A percentile compares a stretch with the other conserved stretches of the same genome.
Evolutionary conservation across 2,888 invertebrate genomes (phyloP).

Genomic region (Sepiola atlantica): DNA sequence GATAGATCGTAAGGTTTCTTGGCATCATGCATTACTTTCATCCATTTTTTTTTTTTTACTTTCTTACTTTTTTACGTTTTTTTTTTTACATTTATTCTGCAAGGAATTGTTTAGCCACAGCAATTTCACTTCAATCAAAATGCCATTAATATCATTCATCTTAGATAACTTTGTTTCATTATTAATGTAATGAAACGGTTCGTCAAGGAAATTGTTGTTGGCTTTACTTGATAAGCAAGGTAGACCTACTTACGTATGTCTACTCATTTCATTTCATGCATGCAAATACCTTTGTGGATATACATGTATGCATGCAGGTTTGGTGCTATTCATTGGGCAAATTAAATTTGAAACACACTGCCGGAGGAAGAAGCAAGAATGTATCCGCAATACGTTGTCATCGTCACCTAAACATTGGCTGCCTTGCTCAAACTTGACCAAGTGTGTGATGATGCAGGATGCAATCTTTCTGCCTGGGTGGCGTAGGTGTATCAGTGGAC

Average conservation of each 20-base stretch:
- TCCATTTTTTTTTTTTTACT: not conserved
- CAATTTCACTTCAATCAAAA: not conserved
- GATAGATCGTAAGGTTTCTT: not conserved
- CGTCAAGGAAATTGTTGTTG: constrained; percentile 13
- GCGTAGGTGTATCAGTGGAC: no score
- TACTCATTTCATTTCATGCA: not conserved
- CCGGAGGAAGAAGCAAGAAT: no score
- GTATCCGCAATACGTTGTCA: no score
- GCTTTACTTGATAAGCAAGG: not conserved
- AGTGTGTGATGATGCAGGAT: no score
- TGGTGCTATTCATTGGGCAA: no score
- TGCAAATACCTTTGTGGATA: not conserved
- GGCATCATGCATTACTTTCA: not conserved
- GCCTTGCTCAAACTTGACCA: no score
- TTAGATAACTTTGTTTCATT: not conserved
- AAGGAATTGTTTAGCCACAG: not conserved
- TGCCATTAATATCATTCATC: not conserved
- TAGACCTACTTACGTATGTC: not conserved
- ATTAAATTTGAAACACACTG: no score
- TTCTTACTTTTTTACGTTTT: not conserved
- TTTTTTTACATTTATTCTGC: not conserved
- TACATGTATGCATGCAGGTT: no score
- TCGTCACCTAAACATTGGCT: no score
- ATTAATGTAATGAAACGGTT: not conserved
- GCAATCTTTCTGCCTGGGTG: no score